A percentile compares a stretch with the other conserved stretches of the same genome.
Conservation (phyloP, 2,888 invertebrate species). For the Aromia moschata region DNA sequence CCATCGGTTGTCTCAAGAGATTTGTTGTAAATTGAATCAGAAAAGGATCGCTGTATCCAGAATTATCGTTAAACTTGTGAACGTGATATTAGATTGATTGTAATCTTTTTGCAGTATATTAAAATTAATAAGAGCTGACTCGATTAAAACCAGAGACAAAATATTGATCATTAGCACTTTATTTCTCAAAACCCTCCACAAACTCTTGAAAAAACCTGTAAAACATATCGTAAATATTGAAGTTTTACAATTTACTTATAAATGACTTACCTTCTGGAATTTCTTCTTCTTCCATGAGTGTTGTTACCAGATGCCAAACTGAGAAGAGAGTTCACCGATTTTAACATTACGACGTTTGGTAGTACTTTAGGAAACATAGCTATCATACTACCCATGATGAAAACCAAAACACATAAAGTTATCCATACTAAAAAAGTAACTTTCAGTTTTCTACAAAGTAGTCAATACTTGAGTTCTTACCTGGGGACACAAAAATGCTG, state of each 20-base stretch:
- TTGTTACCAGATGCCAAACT: slow-evolving; percentile 58
- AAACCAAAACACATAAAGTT: slow-evolving; percentile 61
- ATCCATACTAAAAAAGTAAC: slow-evolving; percentile 66
- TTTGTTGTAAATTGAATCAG: slow-evolving; percentile 64
- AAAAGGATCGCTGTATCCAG: slow-evolving; percentile 67
- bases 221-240: too few relatives aligned
- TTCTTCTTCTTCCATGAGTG: slow-evolving; percentile 32
- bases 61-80: slow-evolving; percentile 63
- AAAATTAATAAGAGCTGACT: slow-evolving; percentile 68
- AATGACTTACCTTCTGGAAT: slow-evolving; percentile 44
- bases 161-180: slow-evolving; percentile 67
- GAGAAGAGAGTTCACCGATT: slow-evolving; percentile 68
- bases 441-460: too few relatives aligned
- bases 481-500: slow-evolving; percentile 48
- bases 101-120: slow-evolving; percentile 66
- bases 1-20: slow-evolving; percentile 68
- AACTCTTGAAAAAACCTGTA: slow-evolving; percentile 62
- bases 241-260: too few relatives aligned
- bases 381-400: slow-evolving; percentile 64
- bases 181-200: slow-evolving; percentile 66
- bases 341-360: slow-evolving; percentile 66
- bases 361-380: slow-evolving; percentile 68
- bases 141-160: slow-evolving; percentile 64
- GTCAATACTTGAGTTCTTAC: too few relatives aligned
- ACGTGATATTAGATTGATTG: slow-evolving; percentile 69